phyloP scores from a whole-genome alignment of 92 coral and sea anemone genomes.

The Parazoanthus darwini region DNA sequence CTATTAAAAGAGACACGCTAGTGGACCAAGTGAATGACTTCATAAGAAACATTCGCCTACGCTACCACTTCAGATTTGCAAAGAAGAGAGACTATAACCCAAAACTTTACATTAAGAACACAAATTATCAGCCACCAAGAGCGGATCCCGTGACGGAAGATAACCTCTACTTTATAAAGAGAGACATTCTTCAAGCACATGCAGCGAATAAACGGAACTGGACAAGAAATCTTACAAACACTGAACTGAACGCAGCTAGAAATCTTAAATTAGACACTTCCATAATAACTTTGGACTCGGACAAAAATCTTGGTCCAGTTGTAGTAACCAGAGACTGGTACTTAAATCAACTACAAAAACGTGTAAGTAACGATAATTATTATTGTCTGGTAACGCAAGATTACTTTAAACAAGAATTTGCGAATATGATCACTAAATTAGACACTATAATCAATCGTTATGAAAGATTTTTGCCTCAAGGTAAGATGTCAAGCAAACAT shows the following conservation, averaged over 20 bases:
- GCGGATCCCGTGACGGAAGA: constrained; percentile 23
- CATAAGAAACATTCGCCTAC: constrained; percentile 17
- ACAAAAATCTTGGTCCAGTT: too few relatives aligned
- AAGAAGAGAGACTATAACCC: constrained; percentile 28
- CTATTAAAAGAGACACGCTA: too few relatives aligned
- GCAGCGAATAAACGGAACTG: too few relatives aligned
- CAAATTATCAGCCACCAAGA: constrained; percentile 1
- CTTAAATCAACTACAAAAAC: background rate
- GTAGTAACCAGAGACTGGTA: too few relatives aligned
- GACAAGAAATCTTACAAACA: too few relatives aligned
- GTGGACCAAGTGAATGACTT: constrained; percentile 29
- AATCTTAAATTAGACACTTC: too few relatives aligned
- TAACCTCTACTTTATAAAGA: constrained; percentile 9
- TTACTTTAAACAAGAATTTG: background rate
- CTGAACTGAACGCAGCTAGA: too few relatives aligned
- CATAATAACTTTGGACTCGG: too few relatives aligned
- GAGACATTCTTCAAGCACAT: constrained; percentile 6
- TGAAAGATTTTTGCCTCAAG: constrained; percentile 10
- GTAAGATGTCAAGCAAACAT: background rate
- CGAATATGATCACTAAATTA: background rate
- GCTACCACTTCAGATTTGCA: constrained; percentile 28
- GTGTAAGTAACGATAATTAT: background rate
- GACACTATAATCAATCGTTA: background rate
- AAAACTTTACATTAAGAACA: background rate
- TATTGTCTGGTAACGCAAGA: background rate